Percentiles rank a stretch among this genome's conserved stretches.
Evolutionary conservation across 2,888 invertebrate genomes (phyloP).

Genomic region (Athetis lepigone): DNA sequence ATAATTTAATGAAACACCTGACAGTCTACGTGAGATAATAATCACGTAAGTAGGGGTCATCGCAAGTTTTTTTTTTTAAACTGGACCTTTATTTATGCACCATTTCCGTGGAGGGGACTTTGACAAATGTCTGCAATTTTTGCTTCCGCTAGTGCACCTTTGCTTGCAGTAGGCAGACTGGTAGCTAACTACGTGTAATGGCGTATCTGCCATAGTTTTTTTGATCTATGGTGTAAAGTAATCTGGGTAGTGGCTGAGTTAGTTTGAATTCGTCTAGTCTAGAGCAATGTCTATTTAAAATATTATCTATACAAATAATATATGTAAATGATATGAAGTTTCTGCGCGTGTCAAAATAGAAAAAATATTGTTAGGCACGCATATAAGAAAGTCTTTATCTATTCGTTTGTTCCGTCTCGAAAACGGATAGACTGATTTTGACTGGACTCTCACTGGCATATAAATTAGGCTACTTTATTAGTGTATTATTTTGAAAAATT

Average conservation of each 20-base stretch:
- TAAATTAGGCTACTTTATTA: too few relatives aligned
- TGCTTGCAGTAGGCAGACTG: constrained; percentile 42
- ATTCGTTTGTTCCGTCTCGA: too few relatives aligned
- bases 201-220: constrained; percentile 45
- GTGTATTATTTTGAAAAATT: too few relatives aligned
- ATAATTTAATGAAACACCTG: constrained; percentile 1
- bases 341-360: too few relatives aligned
- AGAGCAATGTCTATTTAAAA: too few relatives aligned
- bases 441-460: too few relatives aligned
- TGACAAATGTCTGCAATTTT: constrained; percentile 88
- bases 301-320: too few relatives aligned
- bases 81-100: constrained; percentile 88
- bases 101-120: constrained; percentile 87
- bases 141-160: constrained; percentile 76
- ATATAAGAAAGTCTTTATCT: too few relatives aligned
- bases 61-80: constrained; percentile 74
- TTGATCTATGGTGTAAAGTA: constrained; percentile 27
- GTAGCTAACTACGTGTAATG: constrained; percentile 54
- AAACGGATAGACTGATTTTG: too few relatives aligned
- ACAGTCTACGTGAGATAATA: constrained; percentile 38
- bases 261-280: too few relatives aligned
- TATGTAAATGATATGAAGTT: too few relatives aligned
- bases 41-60: constrained; percentile 55
- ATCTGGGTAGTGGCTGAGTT: not conserved
- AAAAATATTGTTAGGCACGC: too few relatives aligned